Conservation (phyloP, 2,888 invertebrate genomes). For the Sinotaia quadrata region DNA sequence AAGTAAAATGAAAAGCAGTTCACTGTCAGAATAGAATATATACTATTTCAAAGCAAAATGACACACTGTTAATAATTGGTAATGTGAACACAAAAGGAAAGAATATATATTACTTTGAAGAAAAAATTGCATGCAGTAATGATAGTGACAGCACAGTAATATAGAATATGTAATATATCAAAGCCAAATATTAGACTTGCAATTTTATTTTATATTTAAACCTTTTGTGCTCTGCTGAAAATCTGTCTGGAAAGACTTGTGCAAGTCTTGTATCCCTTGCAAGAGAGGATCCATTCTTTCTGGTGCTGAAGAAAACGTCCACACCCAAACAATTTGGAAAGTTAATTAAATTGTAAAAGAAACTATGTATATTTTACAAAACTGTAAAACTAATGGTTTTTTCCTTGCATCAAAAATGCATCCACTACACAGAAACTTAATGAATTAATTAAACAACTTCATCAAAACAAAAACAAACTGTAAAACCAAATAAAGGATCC, state of each 20-base stretch:
- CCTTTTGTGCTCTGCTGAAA: constrained; percentile 11
- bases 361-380: no score
- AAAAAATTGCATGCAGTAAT: no score
- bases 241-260: constrained; percentile 14
- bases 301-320: constrained; percentile 9
- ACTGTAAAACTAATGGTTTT: background rate
- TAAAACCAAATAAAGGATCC: no score
- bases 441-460: background rate
- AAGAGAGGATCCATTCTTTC: constrained; percentile 1
- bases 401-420: background rate
- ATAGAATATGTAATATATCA: no score
- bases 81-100: no score
- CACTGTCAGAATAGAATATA: no score
- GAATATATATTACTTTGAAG: no score
- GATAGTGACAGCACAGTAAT: no score
- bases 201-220: constrained; percentile 3
- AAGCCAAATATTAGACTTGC: no score
- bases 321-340: background rate
- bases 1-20: no score
- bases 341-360: background rate
- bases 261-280: constrained; percentile 19
- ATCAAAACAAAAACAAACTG: background rate
- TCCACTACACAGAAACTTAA: background rate
- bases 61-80: no score
- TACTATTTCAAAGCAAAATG: no score